Evolutionary conservation across 2,888 invertebrate species (phyloP).

Genomic region (Noctuana brunneofusca): DNA sequence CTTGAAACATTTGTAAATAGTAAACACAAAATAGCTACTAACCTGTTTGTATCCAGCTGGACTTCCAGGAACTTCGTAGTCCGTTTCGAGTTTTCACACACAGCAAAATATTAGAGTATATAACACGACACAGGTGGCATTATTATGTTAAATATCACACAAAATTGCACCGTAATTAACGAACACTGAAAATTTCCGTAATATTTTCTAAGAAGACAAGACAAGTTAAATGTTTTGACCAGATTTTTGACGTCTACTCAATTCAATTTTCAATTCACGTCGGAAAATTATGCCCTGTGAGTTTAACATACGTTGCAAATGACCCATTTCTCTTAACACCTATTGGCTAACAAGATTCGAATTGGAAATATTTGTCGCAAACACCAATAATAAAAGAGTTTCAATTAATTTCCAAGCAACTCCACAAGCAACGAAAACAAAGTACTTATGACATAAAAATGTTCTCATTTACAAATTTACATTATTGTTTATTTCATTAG

Average conservation of each 20-base stretch:
- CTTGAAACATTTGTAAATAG: not conserved
- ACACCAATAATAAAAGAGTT: slow-evolving; percentile 34
- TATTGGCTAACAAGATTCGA: slow-evolving; percentile 44
- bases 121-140: slow-evolving; percentile 43
- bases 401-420: slow-evolving; percentile 2
- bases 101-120: slow-evolving; percentile 44
- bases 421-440: slow-evolving; percentile 19
- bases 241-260: slow-evolving; percentile 47
- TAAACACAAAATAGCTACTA: slow-evolving; percentile 43
- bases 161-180: slow-evolving; percentile 34
- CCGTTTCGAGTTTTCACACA: slow-evolving; percentile 45
- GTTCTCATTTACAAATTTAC: no score
- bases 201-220: slow-evolving; percentile 59
- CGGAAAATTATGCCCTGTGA: slow-evolving; percentile 43
- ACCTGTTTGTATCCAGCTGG: slow-evolving; percentile 62
- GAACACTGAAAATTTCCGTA: slow-evolving; percentile 40
- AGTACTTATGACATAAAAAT: slow-evolving; percentile 5
- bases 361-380: slow-evolving; percentile 24
- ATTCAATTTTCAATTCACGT: slow-evolving; percentile 27
- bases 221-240: slow-evolving; percentile 62
- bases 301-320: slow-evolving; percentile 35
- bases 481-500: not conserved
- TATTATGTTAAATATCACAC: slow-evolving; percentile 36
- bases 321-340: slow-evolving; percentile 37
- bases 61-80: slow-evolving; percentile 50